A percentile compares a stretch with the other conserved stretches of the same genome.
These are phyloP conservation scores for Sarcophaga subvicina DNA, from an alignment of 2,888 invertebrate species.

Conservation along the genomic window DNA sequence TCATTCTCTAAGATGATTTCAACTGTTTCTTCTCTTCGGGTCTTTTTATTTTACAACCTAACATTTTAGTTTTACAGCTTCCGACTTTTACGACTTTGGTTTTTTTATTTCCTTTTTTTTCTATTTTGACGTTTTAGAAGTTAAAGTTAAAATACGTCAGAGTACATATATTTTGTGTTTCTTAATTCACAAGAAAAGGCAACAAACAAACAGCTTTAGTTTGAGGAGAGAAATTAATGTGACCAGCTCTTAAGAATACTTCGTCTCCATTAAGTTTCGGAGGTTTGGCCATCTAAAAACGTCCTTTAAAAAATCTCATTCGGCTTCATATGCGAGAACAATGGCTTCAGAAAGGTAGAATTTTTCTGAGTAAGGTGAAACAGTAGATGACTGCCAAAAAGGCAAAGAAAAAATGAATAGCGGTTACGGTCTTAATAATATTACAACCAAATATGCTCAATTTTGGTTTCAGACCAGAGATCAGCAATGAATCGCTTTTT, in stretches of 20 bases:
- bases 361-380: no score
- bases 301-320: no score
- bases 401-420: no score
- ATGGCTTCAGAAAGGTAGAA: no score
- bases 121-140: conserved; percentile 23
- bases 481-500: no score
- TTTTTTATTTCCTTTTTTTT: conserved; percentile 20
- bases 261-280: no score
- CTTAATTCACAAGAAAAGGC: background rate
- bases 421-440: no score
- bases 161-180: background rate
- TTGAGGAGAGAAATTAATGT: background rate
- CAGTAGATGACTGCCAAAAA: no score
- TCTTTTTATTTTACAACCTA: conserved; percentile 57
- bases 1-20: background rate
- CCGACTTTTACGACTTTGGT: conserved; percentile 33
- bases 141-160: conserved; percentile 20
- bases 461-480: no score
- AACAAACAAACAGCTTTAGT: background rate
- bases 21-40: conserved; percentile 20
- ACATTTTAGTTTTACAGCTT: conserved; percentile 49
- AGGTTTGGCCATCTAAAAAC: no score
- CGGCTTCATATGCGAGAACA: no score
- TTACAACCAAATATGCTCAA: no score
- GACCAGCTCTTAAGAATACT: conserved; percentile 20